Base-by-base conservation (phyloP, 2,797 vertebrate genomes). In the Tauraco hartlaubi region DNA sequence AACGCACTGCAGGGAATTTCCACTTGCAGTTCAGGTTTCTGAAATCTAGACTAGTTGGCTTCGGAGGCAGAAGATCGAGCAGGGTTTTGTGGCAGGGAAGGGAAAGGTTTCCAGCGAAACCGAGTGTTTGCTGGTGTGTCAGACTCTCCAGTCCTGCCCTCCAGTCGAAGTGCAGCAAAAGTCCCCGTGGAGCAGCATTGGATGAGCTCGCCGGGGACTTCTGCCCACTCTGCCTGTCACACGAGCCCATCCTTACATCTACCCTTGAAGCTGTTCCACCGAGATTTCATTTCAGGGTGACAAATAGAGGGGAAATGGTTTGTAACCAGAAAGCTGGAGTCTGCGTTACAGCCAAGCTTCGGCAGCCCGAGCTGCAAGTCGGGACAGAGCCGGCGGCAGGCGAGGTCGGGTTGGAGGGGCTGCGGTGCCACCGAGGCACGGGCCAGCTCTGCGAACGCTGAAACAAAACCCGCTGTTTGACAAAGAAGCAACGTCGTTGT, bases 21-120 rank as follows among this genome's bases (percentile, higher is more conserved):
- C 97, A 98, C 96, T 97, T 92, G 96, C 88, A 96, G 96, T 96
- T 94, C 96, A 97, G 95, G 96, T 98, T 97, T 98, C 97, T 97
- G 95, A 98, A 98, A 97, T 95, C 95, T 92, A 93, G 97, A 98
- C 91, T 41, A 41, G 46, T 95, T 97, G 96, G 96, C 97, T 98
- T 97, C 28, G 68, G 97, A 97, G 94, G 93, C 91, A 95, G 90
- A 91, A 75, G 84, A 96, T 96, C 35, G 95, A 92, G 71, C 52
- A 12, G 93, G 74, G 85, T 80, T 94, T 94, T 94, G 95, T 90
- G 95, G 96, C 79, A 94, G 90, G 92, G 96, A 87, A 85, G 83
- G 94, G 94, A 88, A 85, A 91, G 93, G 72, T 87, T 96, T 92
- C 94, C 96, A 96, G 66, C 14, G 54, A 94, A 91, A 79, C 16